phyloP scores from a whole-genome alignment of 2,888 invertebrate genomes.

The Ellobium chinense region DNA sequence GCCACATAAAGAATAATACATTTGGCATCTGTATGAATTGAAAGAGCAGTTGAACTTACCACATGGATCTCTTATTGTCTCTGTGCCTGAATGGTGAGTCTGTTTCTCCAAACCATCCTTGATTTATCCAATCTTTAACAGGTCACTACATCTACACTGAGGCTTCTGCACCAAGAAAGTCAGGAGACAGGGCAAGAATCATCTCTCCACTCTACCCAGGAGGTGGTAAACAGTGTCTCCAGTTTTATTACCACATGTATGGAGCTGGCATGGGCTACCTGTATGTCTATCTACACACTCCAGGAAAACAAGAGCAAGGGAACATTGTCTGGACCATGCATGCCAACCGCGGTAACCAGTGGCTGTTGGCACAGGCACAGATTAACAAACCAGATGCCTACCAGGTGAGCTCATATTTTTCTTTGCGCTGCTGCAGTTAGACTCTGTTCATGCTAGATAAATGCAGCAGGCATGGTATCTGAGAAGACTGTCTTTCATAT shows the following conservation, averaged over 20 bases:
- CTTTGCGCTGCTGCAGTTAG: neutral
- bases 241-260: conserved; percentile 76
- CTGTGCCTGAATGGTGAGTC: too few species aligned
- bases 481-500: too few species aligned
- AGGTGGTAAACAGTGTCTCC: conserved; percentile 67
- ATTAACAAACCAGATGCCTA: conserved; percentile 55
- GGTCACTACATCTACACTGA: conserved; percentile 71
- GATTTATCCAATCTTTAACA: too few species aligned
- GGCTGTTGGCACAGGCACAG: conserved; percentile 67
- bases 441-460: too few species aligned
- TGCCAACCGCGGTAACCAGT: conserved; percentile 70
- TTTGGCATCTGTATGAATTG: too few species aligned
- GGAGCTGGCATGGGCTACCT: conserved; percentile 66
- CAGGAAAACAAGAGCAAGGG: neutral
- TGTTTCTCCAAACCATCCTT: too few species aligned
- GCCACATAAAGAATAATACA: too few species aligned
- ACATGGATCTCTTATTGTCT: too few species aligned
- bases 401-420: too few species aligned
- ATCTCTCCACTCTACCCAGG: conserved; percentile 61
- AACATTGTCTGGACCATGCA: conserved; percentile 51
- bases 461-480: too few species aligned
- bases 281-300: conserved; percentile 53
- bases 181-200: conserved; percentile 82
- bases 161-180: conserved; percentile 40
- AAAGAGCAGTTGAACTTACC: too few species aligned